Conservation (phyloP, 2,113 vertebrate species). For the Seriola dumerili region DNA sequence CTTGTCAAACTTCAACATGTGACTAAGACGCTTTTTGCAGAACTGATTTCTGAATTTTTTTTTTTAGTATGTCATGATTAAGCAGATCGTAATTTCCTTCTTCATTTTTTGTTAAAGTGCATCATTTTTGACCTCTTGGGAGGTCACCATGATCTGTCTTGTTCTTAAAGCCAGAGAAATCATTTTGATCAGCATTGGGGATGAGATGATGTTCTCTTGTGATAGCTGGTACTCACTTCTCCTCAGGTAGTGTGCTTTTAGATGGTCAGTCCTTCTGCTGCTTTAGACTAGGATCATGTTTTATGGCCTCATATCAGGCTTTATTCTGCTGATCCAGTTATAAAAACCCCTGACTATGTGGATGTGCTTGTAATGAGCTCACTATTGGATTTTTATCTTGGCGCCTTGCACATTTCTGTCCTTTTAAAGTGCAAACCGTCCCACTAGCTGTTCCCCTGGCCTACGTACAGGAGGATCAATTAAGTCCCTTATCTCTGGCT, state of each 20-base stretch:
- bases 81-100: background rate
- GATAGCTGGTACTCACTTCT: slow-evolving; percentile 1
- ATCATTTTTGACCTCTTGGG: slow-evolving; percentile 9
- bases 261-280: slow-evolving; percentile 44
- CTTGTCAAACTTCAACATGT: slow-evolving; percentile 15
- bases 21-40: background rate
- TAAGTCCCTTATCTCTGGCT: slow-evolving; percentile 33
- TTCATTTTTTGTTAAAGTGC: slow-evolving; percentile 19
- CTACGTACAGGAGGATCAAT: slow-evolving; percentile 66
- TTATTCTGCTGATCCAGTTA: slow-evolving; percentile 73
- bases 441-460: slow-evolving; percentile 38
- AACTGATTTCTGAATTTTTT: slow-evolving; percentile 6
- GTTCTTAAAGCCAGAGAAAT: background rate
- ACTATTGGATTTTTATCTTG: slow-evolving; percentile 74
- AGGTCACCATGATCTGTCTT: slow-evolving; percentile 8
- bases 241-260: slow-evolving; percentile 16
- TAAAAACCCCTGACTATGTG: slow-evolving; percentile 74
- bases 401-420: slow-evolving; percentile 73
- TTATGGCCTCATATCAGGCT: slow-evolving; percentile 63
- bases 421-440: slow-evolving; percentile 74
- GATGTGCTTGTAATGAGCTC: slow-evolving; percentile 72
- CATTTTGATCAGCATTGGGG: background rate
- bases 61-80: background rate
- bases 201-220: background rate
- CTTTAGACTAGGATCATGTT: slow-evolving; percentile 67